These are phyloP conservation scores for Cotesia congregata DNA, from an alignment of 2,888 invertebrate species.

Conservation along the genomic window DNA sequence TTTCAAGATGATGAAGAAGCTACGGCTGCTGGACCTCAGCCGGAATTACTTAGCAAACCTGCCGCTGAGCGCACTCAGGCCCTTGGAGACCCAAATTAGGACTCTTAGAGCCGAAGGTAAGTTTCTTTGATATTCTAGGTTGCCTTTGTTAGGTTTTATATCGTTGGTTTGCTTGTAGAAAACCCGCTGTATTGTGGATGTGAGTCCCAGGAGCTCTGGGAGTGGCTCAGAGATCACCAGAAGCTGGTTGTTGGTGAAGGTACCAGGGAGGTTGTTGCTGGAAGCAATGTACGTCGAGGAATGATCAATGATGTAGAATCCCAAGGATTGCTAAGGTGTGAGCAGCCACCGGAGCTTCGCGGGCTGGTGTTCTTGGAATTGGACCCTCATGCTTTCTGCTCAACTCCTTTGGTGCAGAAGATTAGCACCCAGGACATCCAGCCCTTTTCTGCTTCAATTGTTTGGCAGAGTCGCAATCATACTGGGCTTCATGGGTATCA, in stretches of 20 bases:
- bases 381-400: conserved; percentile 86
- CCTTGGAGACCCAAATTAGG: conserved; percentile 86
- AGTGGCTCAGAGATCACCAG: conserved; percentile 91
- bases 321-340: conserved; percentile 77
- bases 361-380: conserved; percentile 83
- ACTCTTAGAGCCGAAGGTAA: conserved; percentile 86
- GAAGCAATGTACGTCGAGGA: conserved; percentile 41
- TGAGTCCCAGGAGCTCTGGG: conserved; percentile 91
- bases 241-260: conserved; percentile 78
- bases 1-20: conserved; percentile 82
- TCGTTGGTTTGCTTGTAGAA: conserved; percentile 72
- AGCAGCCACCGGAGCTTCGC: conserved; percentile 85
- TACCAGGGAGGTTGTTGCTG: conserved; percentile 54
- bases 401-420: conserved; percentile 85
- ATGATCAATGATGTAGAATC: conserved; percentile 62
- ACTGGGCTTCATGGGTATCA: conserved; percentile 88
- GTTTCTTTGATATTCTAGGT: conserved; percentile 49
- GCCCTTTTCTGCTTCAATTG: conserved; percentile 88
- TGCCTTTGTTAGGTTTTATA: background rate
- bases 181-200: conserved; percentile 93
- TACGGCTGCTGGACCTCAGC: conserved; percentile 83
- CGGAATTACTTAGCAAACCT: conserved; percentile 87
- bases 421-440: conserved; percentile 92
- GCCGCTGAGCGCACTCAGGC: conserved; percentile 82
- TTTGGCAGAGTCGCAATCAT: conserved; percentile 92